Percentiles rank a stretch among this genome's conserved stretches.
Conservation (phyloP, 1,140 invertebrate genomes). For the Orchestia grillus region DNA sequence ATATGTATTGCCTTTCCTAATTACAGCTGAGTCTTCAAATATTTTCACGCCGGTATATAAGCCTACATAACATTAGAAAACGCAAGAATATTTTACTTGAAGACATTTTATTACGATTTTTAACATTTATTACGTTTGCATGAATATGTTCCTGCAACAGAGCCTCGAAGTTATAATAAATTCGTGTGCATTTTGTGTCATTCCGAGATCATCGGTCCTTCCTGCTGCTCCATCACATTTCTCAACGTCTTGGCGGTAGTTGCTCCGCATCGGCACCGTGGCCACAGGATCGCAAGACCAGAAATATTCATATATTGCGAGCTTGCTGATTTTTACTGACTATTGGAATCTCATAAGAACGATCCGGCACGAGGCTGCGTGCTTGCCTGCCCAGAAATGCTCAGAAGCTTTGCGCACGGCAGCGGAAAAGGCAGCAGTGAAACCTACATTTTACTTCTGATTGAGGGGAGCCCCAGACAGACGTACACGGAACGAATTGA, state of each 20-base stretch:
- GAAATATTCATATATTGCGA: conserved; percentile 10
- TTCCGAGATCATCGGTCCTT: background rate
- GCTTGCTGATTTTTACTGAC: conserved; percentile 7
- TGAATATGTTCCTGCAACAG: background rate
- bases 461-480: background rate
- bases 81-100: no score
- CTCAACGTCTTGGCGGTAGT: background rate
- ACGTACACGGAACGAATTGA: background rate
- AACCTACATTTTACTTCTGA: background rate
- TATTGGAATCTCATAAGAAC: background rate
- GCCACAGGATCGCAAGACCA: background rate
- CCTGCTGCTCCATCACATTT: background rate
- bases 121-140: background rate
- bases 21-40: no score
- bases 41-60: no score
- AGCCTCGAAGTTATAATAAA: background rate
- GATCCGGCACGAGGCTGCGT: background rate
- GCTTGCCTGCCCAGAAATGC: background rate
- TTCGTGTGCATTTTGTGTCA: background rate
- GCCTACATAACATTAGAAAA: no score
- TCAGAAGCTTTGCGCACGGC: background rate
- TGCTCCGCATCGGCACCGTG: background rate
- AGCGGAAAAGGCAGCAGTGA: background rate
- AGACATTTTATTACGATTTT: background rate
- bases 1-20: no score